These are phyloP conservation scores for Rana temporaria DNA, from an alignment of 2,113 vertebrate genomes.

Conservation along the genomic window DNA sequence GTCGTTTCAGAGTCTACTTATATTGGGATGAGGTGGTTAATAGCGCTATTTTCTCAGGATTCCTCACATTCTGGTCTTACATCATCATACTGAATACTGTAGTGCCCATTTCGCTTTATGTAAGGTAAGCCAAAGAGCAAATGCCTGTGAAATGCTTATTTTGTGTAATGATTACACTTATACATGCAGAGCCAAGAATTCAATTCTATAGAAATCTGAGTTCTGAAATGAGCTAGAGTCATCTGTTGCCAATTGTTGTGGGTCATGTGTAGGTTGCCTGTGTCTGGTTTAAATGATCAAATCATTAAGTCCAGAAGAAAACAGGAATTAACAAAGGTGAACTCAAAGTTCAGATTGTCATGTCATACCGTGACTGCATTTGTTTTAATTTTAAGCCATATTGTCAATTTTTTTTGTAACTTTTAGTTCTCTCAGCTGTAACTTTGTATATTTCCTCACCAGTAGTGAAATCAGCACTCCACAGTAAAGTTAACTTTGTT, in stretches of 20 bases:
- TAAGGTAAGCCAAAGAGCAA: conserved; percentile 71
- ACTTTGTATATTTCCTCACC: conserved; percentile 1
- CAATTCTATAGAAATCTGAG: not conserved
- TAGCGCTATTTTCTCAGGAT: conserved; percentile 73
- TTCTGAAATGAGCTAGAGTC: not conserved
- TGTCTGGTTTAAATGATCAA: not conserved
- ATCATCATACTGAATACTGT: conserved; percentile 81
- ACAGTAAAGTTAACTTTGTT: conserved; percentile 51
- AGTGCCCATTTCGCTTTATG: conserved; percentile 81
- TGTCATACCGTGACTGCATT: conserved; percentile 26
- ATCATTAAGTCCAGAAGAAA: not conserved
- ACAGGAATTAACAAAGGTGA: not conserved
- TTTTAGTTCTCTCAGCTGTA: not conserved
- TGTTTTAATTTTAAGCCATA: conserved; percentile 25
- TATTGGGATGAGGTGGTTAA: conserved; percentile 66
- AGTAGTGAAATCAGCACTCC: conserved; percentile 24
- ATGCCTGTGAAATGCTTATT: not conserved
- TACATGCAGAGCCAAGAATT: not conserved
- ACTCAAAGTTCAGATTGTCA: not conserved
- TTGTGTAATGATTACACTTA: not conserved
- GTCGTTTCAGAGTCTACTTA: conserved; percentile 69
- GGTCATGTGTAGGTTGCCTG: not conserved
- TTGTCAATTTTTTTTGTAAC: conserved; percentile 11
- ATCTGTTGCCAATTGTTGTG: not conserved
- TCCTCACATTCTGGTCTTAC: conserved; percentile 82